A percentile compares a stretch with the other conserved stretches of the same genome.
Conservation (phyloP, 2,888 invertebrate genomes). For the Trichogramma evanescens region DNA sequence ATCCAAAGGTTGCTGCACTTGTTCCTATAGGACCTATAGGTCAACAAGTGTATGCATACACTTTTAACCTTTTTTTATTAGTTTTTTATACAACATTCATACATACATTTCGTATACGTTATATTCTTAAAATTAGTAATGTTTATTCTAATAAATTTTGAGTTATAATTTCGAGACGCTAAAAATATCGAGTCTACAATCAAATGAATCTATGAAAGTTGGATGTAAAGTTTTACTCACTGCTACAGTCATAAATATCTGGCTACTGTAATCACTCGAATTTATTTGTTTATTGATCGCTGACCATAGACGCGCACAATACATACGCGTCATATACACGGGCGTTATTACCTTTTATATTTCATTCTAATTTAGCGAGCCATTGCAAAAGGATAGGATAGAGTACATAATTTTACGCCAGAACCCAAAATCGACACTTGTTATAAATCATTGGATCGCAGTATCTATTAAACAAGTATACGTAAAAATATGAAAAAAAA, state of each 20-base stretch:
- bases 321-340: neutral
- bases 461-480: conserved; percentile 20
- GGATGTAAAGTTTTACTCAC: neutral
- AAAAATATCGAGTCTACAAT: neutral
- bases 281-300: conserved; percentile 16
- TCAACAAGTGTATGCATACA: too few species aligned
- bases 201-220: neutral
- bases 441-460: conserved; percentile 16
- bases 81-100: too few species aligned
- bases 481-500: conserved; percentile 4
- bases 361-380: conserved; percentile 7
- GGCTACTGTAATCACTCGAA: neutral
- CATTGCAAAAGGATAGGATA: conserved; percentile 1
- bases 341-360: neutral
- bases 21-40: too few species aligned
- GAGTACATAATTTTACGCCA: conserved; percentile 3
- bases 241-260: neutral
- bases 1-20: too few species aligned
- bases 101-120: too few species aligned
- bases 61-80: too few species aligned
- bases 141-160: too few species aligned
- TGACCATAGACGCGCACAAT: neutral
- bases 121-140: too few species aligned
- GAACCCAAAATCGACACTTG: neutral
- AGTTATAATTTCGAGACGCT: too few species aligned